Conservation (phyloP, 2,888 invertebrate genomes). For the Didymodactylos carnosus region DNA sequence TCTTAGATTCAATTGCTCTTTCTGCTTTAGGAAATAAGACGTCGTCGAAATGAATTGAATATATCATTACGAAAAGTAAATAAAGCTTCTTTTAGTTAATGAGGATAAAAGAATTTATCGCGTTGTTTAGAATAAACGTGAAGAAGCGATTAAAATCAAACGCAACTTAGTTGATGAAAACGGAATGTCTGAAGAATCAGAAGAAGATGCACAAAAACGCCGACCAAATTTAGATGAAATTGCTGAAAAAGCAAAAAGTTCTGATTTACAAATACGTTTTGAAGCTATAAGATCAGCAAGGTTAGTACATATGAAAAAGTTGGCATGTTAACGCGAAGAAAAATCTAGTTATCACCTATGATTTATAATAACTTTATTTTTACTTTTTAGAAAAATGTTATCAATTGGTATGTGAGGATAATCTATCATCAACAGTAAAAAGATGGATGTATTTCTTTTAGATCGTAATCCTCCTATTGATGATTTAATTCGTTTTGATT, state of each 20-base stretch:
- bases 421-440: too few relatives aligned
- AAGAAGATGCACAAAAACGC: not conserved
- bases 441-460: too few relatives aligned
- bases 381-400: not conserved
- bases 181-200: not conserved
- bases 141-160: not conserved
- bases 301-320: too few relatives aligned
- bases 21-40: too few relatives aligned
- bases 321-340: too few relatives aligned
- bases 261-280: not conserved
- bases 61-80: not conserved
- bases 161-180: not conserved
- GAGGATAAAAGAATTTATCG: not conserved
- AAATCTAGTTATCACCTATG: too few relatives aligned
- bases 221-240: not conserved
- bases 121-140: not conserved
- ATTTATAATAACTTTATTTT: too few relatives aligned
- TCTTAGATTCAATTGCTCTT: too few relatives aligned
- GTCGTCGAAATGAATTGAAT: not conserved
- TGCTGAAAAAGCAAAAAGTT: not conserved
- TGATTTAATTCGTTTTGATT: conserved; percentile 73
- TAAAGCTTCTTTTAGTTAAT: not conserved
- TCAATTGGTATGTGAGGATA: too few relatives aligned
- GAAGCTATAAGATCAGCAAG: not conserved
- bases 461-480: conserved; percentile 97